These are phyloP conservation scores for Oscheius onirici DNA, from an alignment of 2,888 invertebrate genomes.

Conservation along the genomic window DNA sequence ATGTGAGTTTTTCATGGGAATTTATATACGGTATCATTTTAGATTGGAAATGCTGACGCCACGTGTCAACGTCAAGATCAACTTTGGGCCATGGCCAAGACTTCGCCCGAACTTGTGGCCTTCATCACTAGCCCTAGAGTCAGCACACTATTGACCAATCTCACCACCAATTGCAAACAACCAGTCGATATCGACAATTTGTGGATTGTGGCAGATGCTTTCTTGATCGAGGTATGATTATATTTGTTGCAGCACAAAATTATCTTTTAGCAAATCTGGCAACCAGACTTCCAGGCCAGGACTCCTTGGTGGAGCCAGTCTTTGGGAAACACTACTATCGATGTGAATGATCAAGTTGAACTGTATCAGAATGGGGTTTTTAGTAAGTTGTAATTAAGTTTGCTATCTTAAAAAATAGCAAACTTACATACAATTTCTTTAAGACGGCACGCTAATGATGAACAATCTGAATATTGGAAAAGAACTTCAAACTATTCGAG, in stretches of 20 bases:
- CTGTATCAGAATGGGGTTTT: conserved; percentile 54
- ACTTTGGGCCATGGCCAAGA: conserved; percentile 51
- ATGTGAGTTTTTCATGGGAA: conserved; percentile 59
- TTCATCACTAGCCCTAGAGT: conserved; percentile 30
- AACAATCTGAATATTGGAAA: conserved; percentile 46
- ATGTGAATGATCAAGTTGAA: conserved; percentile 46
- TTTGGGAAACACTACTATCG: conserved; percentile 36
- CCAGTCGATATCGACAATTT: conserved; percentile 47
- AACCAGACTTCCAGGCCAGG: conserved; percentile 28
- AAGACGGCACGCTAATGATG: conserved; percentile 38
- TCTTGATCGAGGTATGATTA: conserved; percentile 42
- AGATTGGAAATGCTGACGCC: conserved; percentile 51
- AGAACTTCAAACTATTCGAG: conserved; percentile 44
- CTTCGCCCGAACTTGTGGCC: conserved; percentile 37
- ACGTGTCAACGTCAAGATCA: conserved; percentile 41
- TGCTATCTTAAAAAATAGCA: no score
- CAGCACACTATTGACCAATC: conserved; percentile 28
- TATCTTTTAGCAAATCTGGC: conserved; percentile 41
- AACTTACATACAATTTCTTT: no score
- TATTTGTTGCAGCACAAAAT: neutral
- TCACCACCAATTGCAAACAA: conserved; percentile 34
- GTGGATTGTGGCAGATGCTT: conserved; percentile 45
- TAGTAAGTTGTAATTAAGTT: conserved; percentile 24
- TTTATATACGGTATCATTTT: neutral
- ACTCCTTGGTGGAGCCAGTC: conserved; percentile 44